Conservation (phyloP, 2,113 vertebrate species). For the Puntigrus tetrazona region DNA sequence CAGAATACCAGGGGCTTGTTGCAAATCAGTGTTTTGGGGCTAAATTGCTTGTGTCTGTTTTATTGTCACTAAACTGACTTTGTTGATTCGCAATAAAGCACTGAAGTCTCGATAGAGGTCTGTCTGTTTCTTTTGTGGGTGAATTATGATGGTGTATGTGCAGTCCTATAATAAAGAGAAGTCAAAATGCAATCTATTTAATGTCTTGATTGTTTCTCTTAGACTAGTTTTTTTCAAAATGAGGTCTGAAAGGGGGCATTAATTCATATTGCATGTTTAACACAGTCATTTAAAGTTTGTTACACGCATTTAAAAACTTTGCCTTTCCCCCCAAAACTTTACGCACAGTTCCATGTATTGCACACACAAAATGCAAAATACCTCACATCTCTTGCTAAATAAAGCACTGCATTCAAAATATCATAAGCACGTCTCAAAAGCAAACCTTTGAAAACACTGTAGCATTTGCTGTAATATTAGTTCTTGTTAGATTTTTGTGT, state of each 20-base stretch:
- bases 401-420: too few relatives aligned
- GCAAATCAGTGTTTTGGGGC: background rate
- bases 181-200: background rate
- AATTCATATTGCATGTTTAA: background rate
- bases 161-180: background rate
- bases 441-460: too few relatives aligned
- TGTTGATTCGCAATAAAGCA: background rate
- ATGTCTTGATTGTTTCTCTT: background rate
- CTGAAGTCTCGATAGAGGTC: background rate
- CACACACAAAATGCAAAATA: too few relatives aligned
- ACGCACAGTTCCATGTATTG: too few relatives aligned
- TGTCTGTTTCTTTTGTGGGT: background rate
- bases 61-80: background rate
- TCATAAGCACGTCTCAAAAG: too few relatives aligned
- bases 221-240: background rate
- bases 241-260: background rate
- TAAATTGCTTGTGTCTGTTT: conserved; percentile 1
- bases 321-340: too few relatives aligned
- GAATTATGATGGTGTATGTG: background rate
- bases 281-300: background rate
- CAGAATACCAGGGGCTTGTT: background rate
- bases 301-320: too few relatives aligned
- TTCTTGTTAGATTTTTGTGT: too few relatives aligned
- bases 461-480: too few relatives aligned
- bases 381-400: too few relatives aligned